Conservation (phyloP, 1,140 invertebrate genomes). For the Cryptotermes secundus region DNA sequence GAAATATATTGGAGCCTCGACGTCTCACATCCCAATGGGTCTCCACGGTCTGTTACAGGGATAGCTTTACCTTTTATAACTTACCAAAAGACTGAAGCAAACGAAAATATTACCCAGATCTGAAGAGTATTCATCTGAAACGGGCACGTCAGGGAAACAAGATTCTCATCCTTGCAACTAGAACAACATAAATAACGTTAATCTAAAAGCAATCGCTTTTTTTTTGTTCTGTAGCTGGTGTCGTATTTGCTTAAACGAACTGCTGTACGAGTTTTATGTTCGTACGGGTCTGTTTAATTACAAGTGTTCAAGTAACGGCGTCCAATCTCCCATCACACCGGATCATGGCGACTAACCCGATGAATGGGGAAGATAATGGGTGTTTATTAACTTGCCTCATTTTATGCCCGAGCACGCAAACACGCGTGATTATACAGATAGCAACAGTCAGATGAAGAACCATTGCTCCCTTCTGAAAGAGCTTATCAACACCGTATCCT, state of each 20-base stretch:
- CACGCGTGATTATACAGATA: background rate
- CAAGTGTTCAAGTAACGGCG: background rate
- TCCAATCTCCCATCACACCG: background rate
- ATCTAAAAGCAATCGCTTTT: background rate
- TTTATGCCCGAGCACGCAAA: slow-evolving; percentile 1
- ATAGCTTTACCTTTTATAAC: no score
- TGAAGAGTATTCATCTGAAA: background rate
- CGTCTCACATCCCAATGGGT: no score
- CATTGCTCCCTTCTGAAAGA: background rate
- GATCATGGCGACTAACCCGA: background rate
- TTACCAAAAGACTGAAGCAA: no score
- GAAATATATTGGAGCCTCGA: no score
- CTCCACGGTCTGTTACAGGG: no score
- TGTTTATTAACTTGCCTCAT: slow-evolving; percentile 17
- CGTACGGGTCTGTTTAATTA: background rate
- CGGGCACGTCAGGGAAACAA: background rate
- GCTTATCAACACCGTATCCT: background rate
- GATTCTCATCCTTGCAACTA: background rate
- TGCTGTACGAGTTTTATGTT: background rate
- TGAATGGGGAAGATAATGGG: background rate
- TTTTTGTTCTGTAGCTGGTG: no score
- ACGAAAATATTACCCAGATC: no score
- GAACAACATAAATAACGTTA: background rate
- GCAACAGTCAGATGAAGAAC: background rate
- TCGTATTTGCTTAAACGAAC: background rate